Base-by-base conservation (phyloP, 2,888 invertebrate species). In the Colostygia pectinataria region DNA sequence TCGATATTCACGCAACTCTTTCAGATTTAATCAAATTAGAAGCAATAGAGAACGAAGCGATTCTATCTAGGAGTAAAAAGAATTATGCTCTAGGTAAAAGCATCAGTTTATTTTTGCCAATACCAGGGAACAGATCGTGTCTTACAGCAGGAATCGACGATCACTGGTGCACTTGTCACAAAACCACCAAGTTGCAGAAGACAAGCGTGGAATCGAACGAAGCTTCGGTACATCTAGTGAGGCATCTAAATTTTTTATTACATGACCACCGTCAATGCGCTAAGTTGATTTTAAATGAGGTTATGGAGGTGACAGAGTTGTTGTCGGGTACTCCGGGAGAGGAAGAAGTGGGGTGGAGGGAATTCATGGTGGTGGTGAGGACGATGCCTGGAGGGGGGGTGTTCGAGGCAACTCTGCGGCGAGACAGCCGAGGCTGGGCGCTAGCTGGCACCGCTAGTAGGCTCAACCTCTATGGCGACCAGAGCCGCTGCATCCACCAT, bases 101-200 rank as follows among this genome's bases (percentile, higher is more conserved):
- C 1, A 93, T 95, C 4, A 97, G 97, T 76, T 90, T 97, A 36
- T 97, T 98, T 74, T 79, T 93, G 14, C 92, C 93, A 0, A 91
- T 98, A 51, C 94, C 95, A 0, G 77, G 74, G 27, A 91, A 92
- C 44, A 90, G 98, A 32, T 96, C 95, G 0, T 98, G 98, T 72
- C 87, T 92, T 38, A 86, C 91, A 52, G 97, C 98, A 0, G 93
- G 91, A 0, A 96, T 98, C 49, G 93, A 94, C 0, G 93, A 94
- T 15, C 96, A 97, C 74, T 98, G 95, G 95, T 98, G 98, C 77
- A 95, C 96, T 13, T 98, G 98, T 61, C 95, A 96, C 68, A 92
- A 92, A 48, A 93, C 93, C 41, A 83, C 82, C 38, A 91, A 92
- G 57, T 70, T 96, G 10, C 71, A 90, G 0, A 80, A 83, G 0